A percentile compares a stretch with the other conserved stretches of the same genome.
phyloP scores from a whole-genome alignment of 1,140 invertebrate genomes.

The Drosophila elegans region DNA sequence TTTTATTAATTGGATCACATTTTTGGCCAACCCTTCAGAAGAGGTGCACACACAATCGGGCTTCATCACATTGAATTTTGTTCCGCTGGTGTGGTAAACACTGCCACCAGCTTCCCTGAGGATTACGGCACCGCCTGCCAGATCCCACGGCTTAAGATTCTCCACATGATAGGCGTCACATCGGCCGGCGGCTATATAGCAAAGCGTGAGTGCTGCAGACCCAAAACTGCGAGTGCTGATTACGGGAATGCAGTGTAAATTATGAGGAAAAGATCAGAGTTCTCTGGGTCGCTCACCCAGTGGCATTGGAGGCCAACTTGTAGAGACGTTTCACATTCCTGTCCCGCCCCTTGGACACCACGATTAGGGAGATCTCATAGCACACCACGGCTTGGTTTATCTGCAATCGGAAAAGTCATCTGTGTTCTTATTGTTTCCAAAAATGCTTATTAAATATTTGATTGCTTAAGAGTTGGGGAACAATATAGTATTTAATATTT shows the following conservation, averaged over 20 bases:
- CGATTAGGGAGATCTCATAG: constrained; percentile 71
- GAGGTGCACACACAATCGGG: constrained; percentile 88
- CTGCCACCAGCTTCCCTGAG: constrained; percentile 91
- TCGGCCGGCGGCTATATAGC: constrained; percentile 90
- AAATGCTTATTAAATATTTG: neutral
- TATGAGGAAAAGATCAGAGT: constrained; percentile 1
- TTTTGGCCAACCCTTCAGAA: constrained; percentile 86
- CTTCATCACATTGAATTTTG: constrained; percentile 88
- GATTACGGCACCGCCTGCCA: constrained; percentile 89
- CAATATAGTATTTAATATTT: neutral
- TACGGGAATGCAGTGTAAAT: neutral
- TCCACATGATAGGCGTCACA: constrained; percentile 91
- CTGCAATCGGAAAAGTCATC: constrained; percentile 13
- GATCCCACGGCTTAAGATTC: constrained; percentile 89
- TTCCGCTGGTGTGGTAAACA: constrained; percentile 88
- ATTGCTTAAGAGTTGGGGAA: neutral
- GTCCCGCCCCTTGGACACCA: constrained; percentile 55
- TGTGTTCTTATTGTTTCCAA: neutral
- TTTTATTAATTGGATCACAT: constrained; percentile 85
- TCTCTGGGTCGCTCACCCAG: constrained; percentile 58
- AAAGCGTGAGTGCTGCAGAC: constrained; percentile 90
- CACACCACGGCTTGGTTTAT: constrained; percentile 50
- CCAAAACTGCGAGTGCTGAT: constrained; percentile 89
- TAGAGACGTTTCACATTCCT: constrained; percentile 67
- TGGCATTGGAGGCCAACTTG: constrained; percentile 63